Evolutionary conservation across 2,888 invertebrate species (phyloP).

Genomic region (Ischnus inquisitorius): DNA sequence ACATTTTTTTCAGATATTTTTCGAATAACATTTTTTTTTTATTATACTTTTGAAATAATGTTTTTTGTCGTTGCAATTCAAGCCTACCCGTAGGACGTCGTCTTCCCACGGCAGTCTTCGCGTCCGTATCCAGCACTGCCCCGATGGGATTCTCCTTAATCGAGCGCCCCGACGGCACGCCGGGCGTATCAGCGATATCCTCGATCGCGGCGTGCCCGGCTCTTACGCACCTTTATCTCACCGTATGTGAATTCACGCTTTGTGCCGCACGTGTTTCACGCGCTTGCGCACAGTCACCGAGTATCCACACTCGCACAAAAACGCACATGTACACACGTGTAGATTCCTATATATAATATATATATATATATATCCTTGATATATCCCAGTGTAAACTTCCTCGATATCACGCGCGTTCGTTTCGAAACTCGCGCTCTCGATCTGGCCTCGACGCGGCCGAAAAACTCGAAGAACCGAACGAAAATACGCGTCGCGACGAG

Average conservation of each 20-base stretch:
- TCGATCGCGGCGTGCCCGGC: constrained; percentile 38
- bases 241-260: constrained; percentile 17
- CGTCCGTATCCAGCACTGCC: constrained; percentile 74
- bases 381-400: constrained; percentile 13
- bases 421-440: not conserved
- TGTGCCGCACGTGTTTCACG: constrained; percentile 11
- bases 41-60: not conserved
- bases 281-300: constrained; percentile 8
- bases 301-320: not conserved
- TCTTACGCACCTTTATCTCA: not conserved
- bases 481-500: constrained; percentile 3
- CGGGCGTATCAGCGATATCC: constrained; percentile 44
- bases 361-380: not conserved
- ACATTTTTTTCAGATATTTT: too few species aligned
- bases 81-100: constrained; percentile 72
- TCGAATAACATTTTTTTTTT: constrained; percentile 2
- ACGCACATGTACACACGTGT: not conserved
- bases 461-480: not conserved
- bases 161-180: constrained; percentile 53
- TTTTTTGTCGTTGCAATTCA: constrained; percentile 1
- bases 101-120: constrained; percentile 72
- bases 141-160: constrained; percentile 61
- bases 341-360: not conserved
- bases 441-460: not conserved
- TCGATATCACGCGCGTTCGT: not conserved